A percentile compares a stretch with the other conserved stretches of the same genome.
Conservation (phyloP, 2,113 vertebrate genomes). For the Percopsis transmontana region DNA sequence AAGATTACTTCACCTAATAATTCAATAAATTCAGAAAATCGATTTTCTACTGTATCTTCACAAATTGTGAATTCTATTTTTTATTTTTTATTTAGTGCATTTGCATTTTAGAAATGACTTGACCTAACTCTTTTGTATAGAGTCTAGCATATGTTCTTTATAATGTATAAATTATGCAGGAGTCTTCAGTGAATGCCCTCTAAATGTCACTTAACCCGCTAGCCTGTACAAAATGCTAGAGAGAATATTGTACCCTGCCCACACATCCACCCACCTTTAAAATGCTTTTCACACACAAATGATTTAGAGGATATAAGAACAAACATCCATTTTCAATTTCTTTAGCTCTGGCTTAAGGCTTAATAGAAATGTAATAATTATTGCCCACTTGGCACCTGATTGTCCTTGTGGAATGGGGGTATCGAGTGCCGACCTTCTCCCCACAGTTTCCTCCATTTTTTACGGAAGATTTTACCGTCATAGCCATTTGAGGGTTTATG, state of each 20-base stretch:
- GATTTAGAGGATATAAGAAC: neutral
- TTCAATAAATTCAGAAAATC: neutral
- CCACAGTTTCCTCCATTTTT: no score
- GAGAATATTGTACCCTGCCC: neutral
- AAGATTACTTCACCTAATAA: neutral
- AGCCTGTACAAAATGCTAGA: neutral
- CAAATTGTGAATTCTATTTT: no score
- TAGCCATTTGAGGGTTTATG: neutral
- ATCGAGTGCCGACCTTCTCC: no score
- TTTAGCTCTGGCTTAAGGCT: no score
- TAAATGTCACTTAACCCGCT: slow-evolving; percentile 2
- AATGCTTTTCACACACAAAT: no score
- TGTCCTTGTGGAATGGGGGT: no score
- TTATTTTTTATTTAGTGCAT: neutral
- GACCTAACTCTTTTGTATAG: neutral
- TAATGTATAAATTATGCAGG: slow-evolving; percentile 17
- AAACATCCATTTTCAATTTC: no score
- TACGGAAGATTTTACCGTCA: no score
- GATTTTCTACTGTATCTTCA: no score
- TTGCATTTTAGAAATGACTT: neutral
- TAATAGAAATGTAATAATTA: no score
- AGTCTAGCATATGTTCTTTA: slow-evolving; percentile 27
- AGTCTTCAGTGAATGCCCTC: slow-evolving; percentile 5
- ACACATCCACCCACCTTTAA: no score
- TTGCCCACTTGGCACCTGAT: neutral